Conservation (phyloP, 2,888 invertebrate species). For the Amitus sp. region DNA sequence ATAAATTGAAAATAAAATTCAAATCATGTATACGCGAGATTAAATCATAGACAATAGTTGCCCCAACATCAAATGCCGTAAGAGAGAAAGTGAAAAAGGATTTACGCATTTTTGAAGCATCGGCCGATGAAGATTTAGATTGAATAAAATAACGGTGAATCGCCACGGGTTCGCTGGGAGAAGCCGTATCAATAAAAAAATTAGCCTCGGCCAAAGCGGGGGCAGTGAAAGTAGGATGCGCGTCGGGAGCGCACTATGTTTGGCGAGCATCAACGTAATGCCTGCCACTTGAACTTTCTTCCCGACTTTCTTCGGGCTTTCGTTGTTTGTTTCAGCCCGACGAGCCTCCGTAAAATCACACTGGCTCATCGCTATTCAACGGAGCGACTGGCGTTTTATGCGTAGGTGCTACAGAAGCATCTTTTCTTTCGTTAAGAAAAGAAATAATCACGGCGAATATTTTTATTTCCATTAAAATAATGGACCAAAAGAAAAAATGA, state of each 20-base stretch:
- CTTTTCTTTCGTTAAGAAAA: no score
- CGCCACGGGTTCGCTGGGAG: slow-evolving; percentile 20
- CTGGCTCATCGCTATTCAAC: slow-evolving; percentile 15
- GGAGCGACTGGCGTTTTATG: slow-evolving; percentile 11
- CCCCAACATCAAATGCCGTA: neutral
- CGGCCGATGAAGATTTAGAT: slow-evolving; percentile 17
- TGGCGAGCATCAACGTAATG: slow-evolving; percentile 24
- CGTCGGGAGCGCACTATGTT: slow-evolving; percentile 17
- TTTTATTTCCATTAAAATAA: no score
- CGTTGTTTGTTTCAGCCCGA: slow-evolving; percentile 24
- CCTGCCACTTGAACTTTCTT: slow-evolving; percentile 16
- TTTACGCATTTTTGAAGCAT: slow-evolving; percentile 19
- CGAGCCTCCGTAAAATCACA: slow-evolving; percentile 17
- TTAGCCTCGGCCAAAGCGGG: slow-evolving; percentile 21
- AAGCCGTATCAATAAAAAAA: slow-evolving; percentile 21
- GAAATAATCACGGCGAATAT: no score
- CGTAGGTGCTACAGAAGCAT: no score
- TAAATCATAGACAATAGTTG: no score
- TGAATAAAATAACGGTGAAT: slow-evolving; percentile 26
- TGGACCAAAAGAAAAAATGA: no score
- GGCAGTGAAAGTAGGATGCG: slow-evolving; percentile 37
- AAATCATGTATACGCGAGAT: no score
- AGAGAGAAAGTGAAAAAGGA: slow-evolving; percentile 23
- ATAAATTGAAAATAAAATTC: no score
- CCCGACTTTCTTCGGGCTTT: slow-evolving; percentile 34